Conservation (phyloP, 2,113 vertebrate genomes). For the Peromyscus californicus region DNA sequence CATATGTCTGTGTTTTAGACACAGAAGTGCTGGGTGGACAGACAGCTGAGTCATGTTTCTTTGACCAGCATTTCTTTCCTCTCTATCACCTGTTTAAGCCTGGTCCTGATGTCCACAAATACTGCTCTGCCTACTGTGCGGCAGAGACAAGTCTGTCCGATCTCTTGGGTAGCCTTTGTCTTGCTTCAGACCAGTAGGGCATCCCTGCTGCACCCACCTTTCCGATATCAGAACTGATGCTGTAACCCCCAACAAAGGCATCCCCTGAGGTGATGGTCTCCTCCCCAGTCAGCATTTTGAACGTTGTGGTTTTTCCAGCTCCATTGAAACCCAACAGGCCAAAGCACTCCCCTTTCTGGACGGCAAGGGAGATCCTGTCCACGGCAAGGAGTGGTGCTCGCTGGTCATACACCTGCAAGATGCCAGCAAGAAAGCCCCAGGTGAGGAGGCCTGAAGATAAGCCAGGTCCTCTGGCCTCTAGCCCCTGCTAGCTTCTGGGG, state of each 20-base stretch:
- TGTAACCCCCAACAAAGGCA: conserved; percentile 96
- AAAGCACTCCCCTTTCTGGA: conserved; percentile 97
- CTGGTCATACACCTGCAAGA: conserved; percentile 87
- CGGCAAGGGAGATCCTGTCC: conserved; percentile 94
- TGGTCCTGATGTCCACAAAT: background rate
- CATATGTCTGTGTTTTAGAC: background rate
- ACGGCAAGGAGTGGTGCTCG: conserved; percentile 92
- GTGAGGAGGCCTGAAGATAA: background rate
- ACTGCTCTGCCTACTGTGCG: background rate
- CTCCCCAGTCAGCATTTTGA: conserved; percentile 98
- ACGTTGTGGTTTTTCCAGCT: conserved; percentile 97
- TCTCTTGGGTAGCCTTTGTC: background rate
- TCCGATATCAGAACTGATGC: conserved; percentile 94
- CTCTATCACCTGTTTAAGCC: background rate
- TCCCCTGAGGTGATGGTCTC: conserved; percentile 95
- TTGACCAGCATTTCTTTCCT: background rate
- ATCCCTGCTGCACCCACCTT: conserved; percentile 89
- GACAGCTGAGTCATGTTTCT: background rate
- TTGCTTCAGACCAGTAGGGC: too few species aligned
- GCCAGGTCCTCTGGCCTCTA: background rate
- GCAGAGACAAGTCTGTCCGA: background rate
- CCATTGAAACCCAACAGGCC: conserved; percentile 98
- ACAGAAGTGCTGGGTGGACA: background rate
- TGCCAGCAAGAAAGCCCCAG: background rate
- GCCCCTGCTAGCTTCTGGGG: background rate